phyloP scores from a whole-genome alignment of 2,888 invertebrate genomes.

The Dryadula phaetusa region DNA sequence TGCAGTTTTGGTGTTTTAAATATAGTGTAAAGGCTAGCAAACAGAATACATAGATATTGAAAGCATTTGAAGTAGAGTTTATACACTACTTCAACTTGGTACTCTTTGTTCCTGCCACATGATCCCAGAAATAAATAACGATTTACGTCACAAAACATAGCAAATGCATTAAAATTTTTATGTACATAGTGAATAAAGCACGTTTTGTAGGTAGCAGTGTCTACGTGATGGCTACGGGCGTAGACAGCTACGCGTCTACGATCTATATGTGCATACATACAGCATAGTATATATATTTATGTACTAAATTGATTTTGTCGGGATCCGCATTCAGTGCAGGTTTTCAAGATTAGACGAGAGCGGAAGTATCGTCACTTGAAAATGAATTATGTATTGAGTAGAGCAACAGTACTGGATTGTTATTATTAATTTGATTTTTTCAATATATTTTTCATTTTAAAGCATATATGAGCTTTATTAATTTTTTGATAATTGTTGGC shows the following conservation, averaged over 20 bases:
- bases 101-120: neutral
- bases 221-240: constrained; percentile 69
- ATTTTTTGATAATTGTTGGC: no score
- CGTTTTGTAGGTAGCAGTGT: constrained; percentile 53
- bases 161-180: constrained; percentile 3
- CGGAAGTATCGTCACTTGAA: neutral
- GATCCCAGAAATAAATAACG: neutral
- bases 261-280: constrained; percentile 34
- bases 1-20: no score
- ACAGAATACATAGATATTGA: no score
- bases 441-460: neutral
- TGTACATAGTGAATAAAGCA: constrained; percentile 18
- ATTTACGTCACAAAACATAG: neutral
- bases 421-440: neutral
- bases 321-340: constrained; percentile 57
- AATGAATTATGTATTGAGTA: constrained; percentile 15
- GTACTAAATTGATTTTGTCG: constrained; percentile 60
- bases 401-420: neutral
- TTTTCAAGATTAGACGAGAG: constrained; percentile 41
- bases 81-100: neutral
- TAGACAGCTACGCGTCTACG: constrained; percentile 50
- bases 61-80: no score
- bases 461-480: no score
- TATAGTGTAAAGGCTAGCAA: no score
- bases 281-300: constrained; percentile 33